Evolutionary conservation across 1,140 invertebrate species (phyloP), one percentile per base, ranked within the genome.

Genomic region (Metopolophium dirhodum): DNA sequence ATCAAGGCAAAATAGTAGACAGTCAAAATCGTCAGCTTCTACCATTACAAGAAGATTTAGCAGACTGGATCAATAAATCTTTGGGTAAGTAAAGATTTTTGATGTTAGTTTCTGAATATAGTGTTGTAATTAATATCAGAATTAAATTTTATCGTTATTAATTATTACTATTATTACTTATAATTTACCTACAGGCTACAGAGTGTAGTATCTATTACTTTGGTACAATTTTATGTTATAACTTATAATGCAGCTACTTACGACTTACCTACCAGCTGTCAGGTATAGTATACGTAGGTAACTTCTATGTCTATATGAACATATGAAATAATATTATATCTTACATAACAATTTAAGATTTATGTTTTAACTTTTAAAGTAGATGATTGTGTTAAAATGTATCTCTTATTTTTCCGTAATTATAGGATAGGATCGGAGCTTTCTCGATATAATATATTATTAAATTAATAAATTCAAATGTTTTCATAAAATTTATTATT

Each of bases 11-110:
- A 94, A 97, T 98, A 93, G 96, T 97, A 94, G 96, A 97, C 94
- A 97, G 97, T 93, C 97, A 98, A 95, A 97, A 97, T 94, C 96
- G 97, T 92, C 97, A 98, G 95, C 96, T 98, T 94, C 96, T 97
- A 94, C 97, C 97, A 2, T 95, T 98, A 41, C 97, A 98, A 95
- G 97, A 98, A 95, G 98, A 98, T 95, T 95, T 98, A 82, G 97
- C 97, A 22, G 97, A 98, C 94, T 98, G 97, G 97, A 96, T 98
- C 93, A 98, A 98, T 95, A 97, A 97, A 95, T 97, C 96, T 93
- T 96, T 98, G 93, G 97, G 97, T 98, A 95, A 97, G 97, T 96
- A 51, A n/a, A 77, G 4, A n/a, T n/a, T 6, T 7, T 77, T 77
- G 30, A n/a, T 18, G 30, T 77, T 77, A 18, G 30, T 30, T 7